These are phyloP conservation scores for Antheraea pernyi DNA, from an alignment of 1,140 invertebrate species.

Conservation along the genomic window DNA sequence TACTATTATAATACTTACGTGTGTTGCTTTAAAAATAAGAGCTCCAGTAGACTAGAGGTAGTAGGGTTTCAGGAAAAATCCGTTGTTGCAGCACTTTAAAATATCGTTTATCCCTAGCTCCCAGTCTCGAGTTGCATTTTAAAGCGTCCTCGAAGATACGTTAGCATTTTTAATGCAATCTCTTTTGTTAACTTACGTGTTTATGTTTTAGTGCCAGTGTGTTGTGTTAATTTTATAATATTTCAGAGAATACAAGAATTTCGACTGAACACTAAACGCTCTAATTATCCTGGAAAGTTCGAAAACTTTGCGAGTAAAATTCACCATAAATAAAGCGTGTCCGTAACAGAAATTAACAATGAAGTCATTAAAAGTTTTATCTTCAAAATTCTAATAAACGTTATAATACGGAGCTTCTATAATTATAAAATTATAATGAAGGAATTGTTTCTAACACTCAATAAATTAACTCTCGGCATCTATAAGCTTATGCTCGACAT, in stretches of 20 bases:
- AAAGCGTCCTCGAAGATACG: neutral
- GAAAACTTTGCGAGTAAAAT: slow-evolving; percentile 15
- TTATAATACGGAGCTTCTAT: slow-evolving; percentile 2
- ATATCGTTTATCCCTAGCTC: neutral
- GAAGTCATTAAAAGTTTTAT: slow-evolving; percentile 33
- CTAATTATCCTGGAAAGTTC: slow-evolving; percentile 22
- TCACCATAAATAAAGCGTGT: slow-evolving; percentile 26
- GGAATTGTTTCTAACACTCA: slow-evolving; percentile 4
- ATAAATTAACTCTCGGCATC: neutral
- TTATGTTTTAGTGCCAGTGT: neutral
- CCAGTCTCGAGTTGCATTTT: slow-evolving; percentile 2
- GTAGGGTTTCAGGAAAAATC: neutral
- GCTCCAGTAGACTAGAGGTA: neutral
- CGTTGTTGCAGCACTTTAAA: neutral
- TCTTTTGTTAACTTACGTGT: neutral
- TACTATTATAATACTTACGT: neutral
- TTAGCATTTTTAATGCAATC: neutral
- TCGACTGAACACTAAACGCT: slow-evolving; percentile 3
- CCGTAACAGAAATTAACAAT: slow-evolving; percentile 31
- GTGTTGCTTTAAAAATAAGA: slow-evolving; percentile 1
- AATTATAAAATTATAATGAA: slow-evolving; percentile 1
- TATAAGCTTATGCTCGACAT: neutral
- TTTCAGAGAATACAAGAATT: neutral
- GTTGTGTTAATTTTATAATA: neutral
- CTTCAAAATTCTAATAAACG: slow-evolving; percentile 18